These are phyloP conservation scores for Sorex araneus DNA, from an alignment of 2,113 vertebrate genomes.

Conservation along the genomic window DNA sequence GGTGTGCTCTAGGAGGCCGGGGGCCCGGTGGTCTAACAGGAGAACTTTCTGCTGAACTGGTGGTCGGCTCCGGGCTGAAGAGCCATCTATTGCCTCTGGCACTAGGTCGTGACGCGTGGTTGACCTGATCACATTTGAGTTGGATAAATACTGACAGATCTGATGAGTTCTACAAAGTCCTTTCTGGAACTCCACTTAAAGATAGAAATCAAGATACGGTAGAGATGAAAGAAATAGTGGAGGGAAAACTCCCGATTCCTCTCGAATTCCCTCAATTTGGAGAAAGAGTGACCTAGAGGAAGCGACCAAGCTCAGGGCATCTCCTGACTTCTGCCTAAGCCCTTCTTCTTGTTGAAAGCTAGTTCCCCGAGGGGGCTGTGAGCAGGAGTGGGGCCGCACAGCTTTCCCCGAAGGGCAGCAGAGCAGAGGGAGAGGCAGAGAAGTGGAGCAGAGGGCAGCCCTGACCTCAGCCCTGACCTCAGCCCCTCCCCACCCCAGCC, in stretches of 20 bases:
- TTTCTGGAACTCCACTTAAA: background rate
- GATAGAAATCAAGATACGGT: background rate
- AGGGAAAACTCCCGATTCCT: background rate
- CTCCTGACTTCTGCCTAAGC: background rate
- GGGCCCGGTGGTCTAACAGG: too few relatives aligned
- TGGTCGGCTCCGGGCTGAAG: background rate
- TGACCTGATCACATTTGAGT: background rate
- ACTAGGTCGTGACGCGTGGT: background rate
- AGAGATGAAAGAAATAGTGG: background rate
- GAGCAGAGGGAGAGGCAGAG: background rate
- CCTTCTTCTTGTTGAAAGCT: background rate
- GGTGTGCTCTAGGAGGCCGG: too few relatives aligned
- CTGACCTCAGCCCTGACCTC: background rate
- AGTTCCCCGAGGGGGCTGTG: background rate
- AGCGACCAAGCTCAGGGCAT: background rate
- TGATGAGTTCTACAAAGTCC: slow-evolving; percentile 32
- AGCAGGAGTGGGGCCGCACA: background rate
- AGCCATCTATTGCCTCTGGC: background rate
- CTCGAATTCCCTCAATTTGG: background rate
- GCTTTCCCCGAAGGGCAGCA: background rate
- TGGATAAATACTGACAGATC: slow-evolving; percentile 36
- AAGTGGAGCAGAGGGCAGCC: background rate
- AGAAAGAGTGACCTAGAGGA: background rate
- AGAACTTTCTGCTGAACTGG: too few relatives aligned
- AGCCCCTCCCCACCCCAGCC: background rate